These are phyloP conservation scores for Onychomys torridus DNA, from an alignment of 2,797 vertebrate species.

Conservation along the genomic window DNA sequence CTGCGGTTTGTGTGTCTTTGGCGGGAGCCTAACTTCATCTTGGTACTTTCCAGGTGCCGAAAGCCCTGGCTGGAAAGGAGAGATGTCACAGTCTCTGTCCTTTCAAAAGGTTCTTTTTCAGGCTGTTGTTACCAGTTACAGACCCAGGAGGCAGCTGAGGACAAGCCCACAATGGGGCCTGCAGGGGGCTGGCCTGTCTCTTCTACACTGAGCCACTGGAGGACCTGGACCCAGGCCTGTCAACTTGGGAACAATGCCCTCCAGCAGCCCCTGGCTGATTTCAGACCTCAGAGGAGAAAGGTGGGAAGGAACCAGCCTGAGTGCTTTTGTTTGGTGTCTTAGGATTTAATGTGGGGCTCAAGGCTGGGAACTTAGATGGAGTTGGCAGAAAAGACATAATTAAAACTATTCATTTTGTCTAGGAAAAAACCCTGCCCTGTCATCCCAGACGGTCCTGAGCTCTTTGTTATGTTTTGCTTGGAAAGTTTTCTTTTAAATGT, in stretches of 20 bases:
- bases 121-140: conserved; percentile 85
- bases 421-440: conserved; percentile 64
- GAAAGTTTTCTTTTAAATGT: conserved; percentile 84
- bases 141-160: conserved; percentile 86
- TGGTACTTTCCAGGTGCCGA: conserved; percentile 76
- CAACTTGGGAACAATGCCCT: conserved; percentile 75
- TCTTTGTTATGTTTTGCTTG: conserved; percentile 85
- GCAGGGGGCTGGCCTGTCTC: conserved; percentile 87
- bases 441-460: conserved; percentile 83
- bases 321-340: conserved; percentile 52
- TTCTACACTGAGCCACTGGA: conserved; percentile 82
- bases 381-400: conserved; percentile 78
- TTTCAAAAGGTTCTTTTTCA: conserved; percentile 87
- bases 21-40: conserved; percentile 70
- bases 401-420: conserved; percentile 74
- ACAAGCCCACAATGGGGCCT: conserved; percentile 88
- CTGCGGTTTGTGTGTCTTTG: conserved; percentile 75
- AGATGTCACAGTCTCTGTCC: conserved; percentile 83
- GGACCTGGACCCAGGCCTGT: conserved; percentile 76
- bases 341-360: background rate
- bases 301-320: conserved; percentile 40
- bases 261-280: conserved; percentile 74
- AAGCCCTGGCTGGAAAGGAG: conserved; percentile 80
- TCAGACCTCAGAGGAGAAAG: conserved; percentile 65
- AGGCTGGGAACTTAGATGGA: background rate